Percentiles rank a stretch among this genome's conserved stretches.
Conservation (phyloP, 2,797 vertebrate genomes). For the Bovichtus variegatus region DNA sequence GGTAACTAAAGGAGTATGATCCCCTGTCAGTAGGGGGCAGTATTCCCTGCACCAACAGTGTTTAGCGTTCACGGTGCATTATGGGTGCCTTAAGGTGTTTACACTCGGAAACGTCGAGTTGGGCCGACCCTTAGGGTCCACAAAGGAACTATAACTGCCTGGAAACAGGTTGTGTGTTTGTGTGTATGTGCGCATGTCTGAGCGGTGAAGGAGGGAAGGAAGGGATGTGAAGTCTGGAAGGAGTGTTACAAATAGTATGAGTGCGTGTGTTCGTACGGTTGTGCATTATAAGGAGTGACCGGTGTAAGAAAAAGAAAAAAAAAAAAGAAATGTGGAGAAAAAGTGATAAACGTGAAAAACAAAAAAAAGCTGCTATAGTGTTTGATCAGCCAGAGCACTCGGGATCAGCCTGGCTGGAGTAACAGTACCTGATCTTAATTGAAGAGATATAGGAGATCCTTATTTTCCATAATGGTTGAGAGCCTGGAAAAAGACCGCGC, state of each 20-base stretch:
- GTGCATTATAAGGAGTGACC: constrained; percentile 47
- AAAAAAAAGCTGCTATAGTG: constrained; percentile 91
- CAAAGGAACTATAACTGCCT: constrained; percentile 87
- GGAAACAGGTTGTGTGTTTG: constrained; percentile 75
- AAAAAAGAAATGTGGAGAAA: constrained; percentile 47
- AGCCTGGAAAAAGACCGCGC: constrained; percentile 72
- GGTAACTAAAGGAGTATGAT: constrained; percentile 51
- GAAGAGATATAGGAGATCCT: constrained; percentile 69
- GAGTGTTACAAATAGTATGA: constrained; percentile 65
- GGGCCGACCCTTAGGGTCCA: constrained; percentile 76
- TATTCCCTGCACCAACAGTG: constrained; percentile 77
- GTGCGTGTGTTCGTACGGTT: constrained; percentile 36
- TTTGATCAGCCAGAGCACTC: constrained; percentile 86
- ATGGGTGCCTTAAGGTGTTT: constrained; percentile 91
- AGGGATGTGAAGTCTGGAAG: constrained; percentile 39
- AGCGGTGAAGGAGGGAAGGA: constrained; percentile 7
- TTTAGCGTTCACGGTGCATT: constrained; percentile 85
- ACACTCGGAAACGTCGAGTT: constrained; percentile 76
- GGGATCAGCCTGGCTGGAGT: constrained; percentile 88
- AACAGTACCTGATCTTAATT: constrained; percentile 74
- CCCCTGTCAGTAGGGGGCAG: constrained; percentile 53
- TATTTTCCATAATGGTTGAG: constrained; percentile 73
- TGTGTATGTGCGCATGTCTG: constrained; percentile 29
- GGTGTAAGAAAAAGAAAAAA: constrained; percentile 46
- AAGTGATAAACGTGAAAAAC: constrained; percentile 72